These are phyloP conservation scores for Ormia ochracea DNA, from an alignment of 2,888 invertebrate species.

Conservation along the genomic window DNA sequence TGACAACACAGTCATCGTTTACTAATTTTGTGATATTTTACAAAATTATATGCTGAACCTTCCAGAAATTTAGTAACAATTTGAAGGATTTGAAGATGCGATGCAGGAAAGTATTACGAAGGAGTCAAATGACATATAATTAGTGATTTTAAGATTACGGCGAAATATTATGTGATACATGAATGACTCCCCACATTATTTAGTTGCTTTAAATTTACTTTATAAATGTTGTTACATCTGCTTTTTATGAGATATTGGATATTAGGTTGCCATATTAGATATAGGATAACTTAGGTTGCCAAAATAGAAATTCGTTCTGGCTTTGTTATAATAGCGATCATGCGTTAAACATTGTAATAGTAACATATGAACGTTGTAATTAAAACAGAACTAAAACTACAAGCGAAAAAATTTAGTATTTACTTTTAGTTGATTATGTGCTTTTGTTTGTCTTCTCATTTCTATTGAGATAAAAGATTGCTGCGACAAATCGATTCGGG, in stretches of 20 bases:
- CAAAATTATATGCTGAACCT: neutral
- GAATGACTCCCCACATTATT: neutral
- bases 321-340: too few relatives aligned
- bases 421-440: too few relatives aligned
- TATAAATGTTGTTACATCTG: constrained; percentile 34
- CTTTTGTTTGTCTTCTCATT: too few relatives aligned
- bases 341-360: too few relatives aligned
- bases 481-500: too few relatives aligned
- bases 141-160: constrained; percentile 10
- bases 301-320: too few relatives aligned
- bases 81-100: neutral
- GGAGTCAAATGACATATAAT: constrained; percentile 48
- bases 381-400: neutral
- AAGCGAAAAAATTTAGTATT: too few relatives aligned
- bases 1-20: too few relatives aligned
- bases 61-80: neutral
- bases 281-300: too few relatives aligned
- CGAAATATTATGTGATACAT: neutral
- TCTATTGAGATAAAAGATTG: too few relatives aligned
- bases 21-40: neutral
- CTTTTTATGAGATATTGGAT: too few relatives aligned
- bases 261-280: too few relatives aligned
- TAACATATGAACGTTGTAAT: neutral
- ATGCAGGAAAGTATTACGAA: constrained; percentile 35
- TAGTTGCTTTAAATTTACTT: neutral